Conservation (phyloP, 1,140 invertebrate species). For the Lycorma delicatula region DNA sequence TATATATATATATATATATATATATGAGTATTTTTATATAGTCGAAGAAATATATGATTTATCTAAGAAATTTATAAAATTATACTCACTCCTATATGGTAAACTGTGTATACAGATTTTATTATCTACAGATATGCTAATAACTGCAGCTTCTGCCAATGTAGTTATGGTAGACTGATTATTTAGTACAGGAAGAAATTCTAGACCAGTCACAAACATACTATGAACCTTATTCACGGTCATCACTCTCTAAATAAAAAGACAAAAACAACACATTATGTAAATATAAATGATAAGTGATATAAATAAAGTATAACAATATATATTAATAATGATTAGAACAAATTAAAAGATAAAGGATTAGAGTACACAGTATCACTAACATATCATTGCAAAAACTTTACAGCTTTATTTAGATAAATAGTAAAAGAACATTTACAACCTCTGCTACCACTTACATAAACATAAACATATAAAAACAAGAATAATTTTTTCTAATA, state of each 20-base stretch:
- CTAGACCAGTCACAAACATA: slow-evolving; percentile 89
- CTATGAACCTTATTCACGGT: slow-evolving; percentile 75
- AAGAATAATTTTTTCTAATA: no score
- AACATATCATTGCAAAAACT: no score
- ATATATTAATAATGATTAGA: no score
- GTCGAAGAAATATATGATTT: not conserved
- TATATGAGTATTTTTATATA: not conserved
- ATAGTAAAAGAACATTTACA: no score
- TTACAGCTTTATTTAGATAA: no score
- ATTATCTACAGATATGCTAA: slow-evolving; percentile 93
- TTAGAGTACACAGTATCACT: no score
- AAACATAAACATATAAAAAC: no score
- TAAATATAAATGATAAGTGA: not conserved
- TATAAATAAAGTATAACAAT: no score
- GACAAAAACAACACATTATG: not conserved
- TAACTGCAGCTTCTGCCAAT: slow-evolving; percentile 68
- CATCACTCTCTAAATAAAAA: slow-evolving; percentile 57
- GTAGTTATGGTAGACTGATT: slow-evolving; percentile 52
- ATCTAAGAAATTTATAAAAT: not conserved
- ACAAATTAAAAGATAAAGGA: no score
- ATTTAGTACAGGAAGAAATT: slow-evolving; percentile 54
- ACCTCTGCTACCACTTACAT: no score
- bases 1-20: not conserved
- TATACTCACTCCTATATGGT: slow-evolving; percentile 64
- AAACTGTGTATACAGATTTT: slow-evolving; percentile 84